Evolutionary conservation across 2,888 invertebrate genomes (phyloP).

Genomic region (Hypomecis atomaria): DNA sequence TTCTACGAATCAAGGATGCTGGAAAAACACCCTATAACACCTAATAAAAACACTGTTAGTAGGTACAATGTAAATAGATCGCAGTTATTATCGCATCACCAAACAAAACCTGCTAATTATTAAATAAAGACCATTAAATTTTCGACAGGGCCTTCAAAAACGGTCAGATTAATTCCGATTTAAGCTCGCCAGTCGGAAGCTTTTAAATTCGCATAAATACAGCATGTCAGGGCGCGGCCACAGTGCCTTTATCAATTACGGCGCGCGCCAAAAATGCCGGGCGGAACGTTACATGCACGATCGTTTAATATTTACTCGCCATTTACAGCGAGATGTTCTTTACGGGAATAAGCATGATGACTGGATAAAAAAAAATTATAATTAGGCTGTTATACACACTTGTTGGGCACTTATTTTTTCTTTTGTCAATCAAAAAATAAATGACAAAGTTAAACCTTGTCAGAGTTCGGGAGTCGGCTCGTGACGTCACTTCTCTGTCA

Average conservation of each 20-base stretch:
- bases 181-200: constrained; percentile 73
- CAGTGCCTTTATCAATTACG: constrained; percentile 81
- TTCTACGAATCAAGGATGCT: too few relatives aligned
- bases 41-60: too few relatives aligned
- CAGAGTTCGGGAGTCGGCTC: too few relatives aligned
- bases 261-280: constrained; percentile 66
- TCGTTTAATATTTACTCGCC: constrained; percentile 67
- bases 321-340: constrained; percentile 41
- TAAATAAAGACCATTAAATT: constrained; percentile 65
- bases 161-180: constrained; percentile 75
- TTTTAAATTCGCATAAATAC: constrained; percentile 82
- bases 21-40: too few relatives aligned
- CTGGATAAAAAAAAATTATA: too few relatives aligned
- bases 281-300: constrained; percentile 57
- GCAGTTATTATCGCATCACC: background rate
- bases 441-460: too few relatives aligned
- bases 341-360: background rate
- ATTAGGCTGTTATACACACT: too few relatives aligned
- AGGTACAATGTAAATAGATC: too few relatives aligned
- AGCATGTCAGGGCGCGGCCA: constrained; percentile 71
- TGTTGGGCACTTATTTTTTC: too few relatives aligned
- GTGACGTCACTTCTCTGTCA: too few relatives aligned
- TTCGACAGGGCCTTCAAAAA: constrained; percentile 63
- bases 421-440: too few relatives aligned
- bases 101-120: constrained; percentile 52